Conservation (phyloP, 23 tunicate species). For the Styela plicata region DNA sequence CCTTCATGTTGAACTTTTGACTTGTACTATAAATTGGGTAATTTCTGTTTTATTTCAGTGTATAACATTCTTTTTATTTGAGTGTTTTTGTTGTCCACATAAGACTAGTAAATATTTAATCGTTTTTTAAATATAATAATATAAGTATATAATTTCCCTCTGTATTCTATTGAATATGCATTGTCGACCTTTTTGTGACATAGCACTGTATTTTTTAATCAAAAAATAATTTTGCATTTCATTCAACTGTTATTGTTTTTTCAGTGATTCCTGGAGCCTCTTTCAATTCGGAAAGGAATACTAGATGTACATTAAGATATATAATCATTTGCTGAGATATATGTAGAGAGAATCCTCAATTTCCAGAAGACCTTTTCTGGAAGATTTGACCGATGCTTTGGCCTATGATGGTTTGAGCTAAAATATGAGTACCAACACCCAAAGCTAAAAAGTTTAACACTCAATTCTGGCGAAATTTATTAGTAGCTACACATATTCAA, state of each 20-base stretch:
- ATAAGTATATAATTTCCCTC: neutral
- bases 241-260: no score
- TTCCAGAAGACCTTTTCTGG: constrained; percentile 17
- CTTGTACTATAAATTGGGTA: no score
- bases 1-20: no score
- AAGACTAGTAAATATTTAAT: neutral
- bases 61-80: no score
- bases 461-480: no score
- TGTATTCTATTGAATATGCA: neutral
- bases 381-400: constrained; percentile 11
- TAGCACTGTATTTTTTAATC: neutral
- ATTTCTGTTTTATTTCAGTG: no score
- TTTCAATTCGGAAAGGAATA: neutral
- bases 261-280: constrained; percentile 26
- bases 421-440: no score
- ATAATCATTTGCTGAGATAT: constrained; percentile 6
- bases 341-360: constrained; percentile 3
- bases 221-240: no score
- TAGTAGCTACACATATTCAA: no score
- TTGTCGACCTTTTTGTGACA: no score
- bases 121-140: neutral
- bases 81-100: no score
- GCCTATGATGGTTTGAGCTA: neutral
- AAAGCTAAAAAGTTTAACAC: no score
- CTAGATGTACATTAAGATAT: neutral